Evolutionary conservation across 2,888 invertebrate species (phyloP), one percentile per base, ranked within the genome.

Genomic region (Cosmia trapezina): DNA sequence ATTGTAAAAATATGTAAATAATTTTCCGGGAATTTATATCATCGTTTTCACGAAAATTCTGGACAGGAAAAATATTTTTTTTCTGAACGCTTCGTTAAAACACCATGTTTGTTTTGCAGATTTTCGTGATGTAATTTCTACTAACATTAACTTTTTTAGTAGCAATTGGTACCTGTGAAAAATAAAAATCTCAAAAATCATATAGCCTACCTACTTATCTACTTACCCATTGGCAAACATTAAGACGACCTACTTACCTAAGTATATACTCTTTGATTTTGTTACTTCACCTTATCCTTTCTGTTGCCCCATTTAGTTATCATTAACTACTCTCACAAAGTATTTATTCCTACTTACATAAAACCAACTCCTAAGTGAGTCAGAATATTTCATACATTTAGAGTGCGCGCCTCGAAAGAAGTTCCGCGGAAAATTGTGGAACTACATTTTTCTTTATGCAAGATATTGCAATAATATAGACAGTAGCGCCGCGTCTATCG

Each of bases 1-100:
- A 41, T 64, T 62, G 51, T 60, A n/a, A 41, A 71, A 59, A 47
- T 56, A 78, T 54, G 56, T 53, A 7, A 11, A 56, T 54, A 22
- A 37, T 56, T 77, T 71, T 56, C 37, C 5, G 8, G 41, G 45
- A 28, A 54, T 53, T 61, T 45, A 0, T 57, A 54, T 9, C 8
- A 49, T 43, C 9, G 11, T 11, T 47, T 68, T 22, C 53, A 1
- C 3, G 8, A 5, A 33, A 59, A 37, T 54, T 33, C 0, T 43
- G 43, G 4, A 2, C 56, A 47, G 28, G n/a, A 67, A 56, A 62
- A 4, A 37, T 45, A 41, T 22, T 43, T 64, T 0, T 54, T 41
- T 49, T n/a, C 37, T 49, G 45, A 78, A 37, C 11, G 28, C 22
- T 54, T 53, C 4, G 0, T 2, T 73, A 37, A 37, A 37, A 37